Percentiles rank a stretch among this genome's conserved stretches.
Evolutionary conservation across 2,797 vertebrate genomes (phyloP).

Genomic region (Alca torda): DNA sequence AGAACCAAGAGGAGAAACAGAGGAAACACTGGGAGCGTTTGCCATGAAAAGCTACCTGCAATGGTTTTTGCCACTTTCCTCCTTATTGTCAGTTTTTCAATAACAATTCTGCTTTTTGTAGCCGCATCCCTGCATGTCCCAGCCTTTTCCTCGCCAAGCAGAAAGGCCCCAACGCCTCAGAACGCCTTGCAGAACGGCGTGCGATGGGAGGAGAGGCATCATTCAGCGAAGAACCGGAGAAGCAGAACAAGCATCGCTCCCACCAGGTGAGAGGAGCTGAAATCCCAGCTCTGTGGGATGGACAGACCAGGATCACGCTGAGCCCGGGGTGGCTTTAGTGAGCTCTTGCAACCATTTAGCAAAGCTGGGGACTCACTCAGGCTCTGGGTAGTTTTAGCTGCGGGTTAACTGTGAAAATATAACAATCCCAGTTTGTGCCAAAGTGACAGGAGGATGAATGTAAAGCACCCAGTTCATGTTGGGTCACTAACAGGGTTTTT

Average conservation of each 20-base stretch:
- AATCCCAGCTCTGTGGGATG: background rate
- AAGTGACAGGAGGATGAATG: background rate
- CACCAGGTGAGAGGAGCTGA: background rate
- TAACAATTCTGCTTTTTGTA: background rate
- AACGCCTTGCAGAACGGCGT: background rate
- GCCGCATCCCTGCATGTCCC: background rate
- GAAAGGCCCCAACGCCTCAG: background rate
- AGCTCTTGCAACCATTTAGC: background rate
- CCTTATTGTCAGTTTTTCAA: background rate
- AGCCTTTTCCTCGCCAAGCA: background rate
- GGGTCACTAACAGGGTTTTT: background rate
- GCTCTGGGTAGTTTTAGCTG: background rate
- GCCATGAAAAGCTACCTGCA: background rate
- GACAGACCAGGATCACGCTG: rapidly evolving
- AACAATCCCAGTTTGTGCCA: background rate
- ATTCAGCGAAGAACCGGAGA: background rate
- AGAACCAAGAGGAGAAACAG: background rate
- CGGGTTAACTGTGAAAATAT: background rate
- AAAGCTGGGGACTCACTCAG: background rate
- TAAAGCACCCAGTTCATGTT: background rate
- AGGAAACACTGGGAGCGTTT: background rate
- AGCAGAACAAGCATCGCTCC: background rate
- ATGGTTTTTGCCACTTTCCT: background rate
- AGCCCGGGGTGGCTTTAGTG: background rate
- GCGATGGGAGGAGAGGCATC: background rate